phyloP scores from a whole-genome alignment of 2,113 vertebrate species.

The Rhinolophus sinicus region DNA sequence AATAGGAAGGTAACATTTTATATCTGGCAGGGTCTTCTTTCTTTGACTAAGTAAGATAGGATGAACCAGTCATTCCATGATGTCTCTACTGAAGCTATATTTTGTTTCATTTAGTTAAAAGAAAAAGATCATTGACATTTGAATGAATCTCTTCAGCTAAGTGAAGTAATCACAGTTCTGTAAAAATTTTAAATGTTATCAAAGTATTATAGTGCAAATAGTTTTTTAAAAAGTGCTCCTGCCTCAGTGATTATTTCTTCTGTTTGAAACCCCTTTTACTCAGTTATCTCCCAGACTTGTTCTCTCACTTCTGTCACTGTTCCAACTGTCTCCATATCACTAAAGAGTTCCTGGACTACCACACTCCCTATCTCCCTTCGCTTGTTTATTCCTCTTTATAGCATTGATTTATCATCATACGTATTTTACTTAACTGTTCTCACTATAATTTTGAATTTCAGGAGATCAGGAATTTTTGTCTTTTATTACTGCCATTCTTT shows the following conservation, averaged over 20 bases:
- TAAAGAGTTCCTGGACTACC: not conserved
- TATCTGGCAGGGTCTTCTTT: conserved; percentile 29
- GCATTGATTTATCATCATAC: not conserved
- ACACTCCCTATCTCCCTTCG: not conserved
- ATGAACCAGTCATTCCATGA: not conserved
- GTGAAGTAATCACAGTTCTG: conserved; percentile 24
- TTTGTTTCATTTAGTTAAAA: conserved; percentile 56
- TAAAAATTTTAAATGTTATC: conserved; percentile 52
- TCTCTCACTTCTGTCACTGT: not conserved
- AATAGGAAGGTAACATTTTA: conserved; percentile 55
- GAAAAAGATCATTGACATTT: conserved; percentile 59
- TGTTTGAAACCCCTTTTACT: not conserved
- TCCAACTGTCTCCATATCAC: not conserved
- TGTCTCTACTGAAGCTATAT: not conserved
- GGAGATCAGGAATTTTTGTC: conserved; percentile 8
- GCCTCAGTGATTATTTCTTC: not conserved
- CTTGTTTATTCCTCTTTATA: conserved; percentile 12
- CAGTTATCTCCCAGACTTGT: not conserved
- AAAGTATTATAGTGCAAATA: conserved; percentile 18
- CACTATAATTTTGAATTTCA: conserved; percentile 3
- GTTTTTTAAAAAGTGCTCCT: not conserved
- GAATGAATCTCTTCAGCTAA: conserved; percentile 4
- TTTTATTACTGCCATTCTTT: not conserved
- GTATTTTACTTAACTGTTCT: not conserved
- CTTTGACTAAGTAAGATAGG: not conserved